Conservation (phyloP, 2,888 invertebrate species). For the Eubasilissa splendida region DNA sequence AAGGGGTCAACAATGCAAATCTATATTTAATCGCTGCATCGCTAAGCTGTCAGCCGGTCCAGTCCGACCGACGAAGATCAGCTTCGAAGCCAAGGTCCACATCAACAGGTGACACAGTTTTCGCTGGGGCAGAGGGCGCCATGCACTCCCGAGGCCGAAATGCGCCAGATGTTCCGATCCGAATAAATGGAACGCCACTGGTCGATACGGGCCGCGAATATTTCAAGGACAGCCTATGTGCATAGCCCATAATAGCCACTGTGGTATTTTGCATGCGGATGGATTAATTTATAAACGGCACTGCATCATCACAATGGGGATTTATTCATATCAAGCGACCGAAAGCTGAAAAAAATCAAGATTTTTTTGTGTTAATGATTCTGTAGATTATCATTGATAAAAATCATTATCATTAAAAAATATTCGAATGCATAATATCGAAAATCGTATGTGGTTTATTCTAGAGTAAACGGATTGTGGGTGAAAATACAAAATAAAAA, state of each 20-base stretch:
- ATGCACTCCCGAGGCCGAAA: constrained; percentile 7
- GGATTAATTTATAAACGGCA: background rate
- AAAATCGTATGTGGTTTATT: too few species aligned
- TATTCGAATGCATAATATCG: too few species aligned
- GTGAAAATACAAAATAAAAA: too few species aligned
- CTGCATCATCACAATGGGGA: too few species aligned
- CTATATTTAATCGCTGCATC: background rate
- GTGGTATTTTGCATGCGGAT: background rate
- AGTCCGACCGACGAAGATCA: background rate
- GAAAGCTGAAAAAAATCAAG: too few species aligned
- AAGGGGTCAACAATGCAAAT: background rate
- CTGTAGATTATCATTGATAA: too few species aligned
- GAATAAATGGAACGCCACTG: constrained; percentile 20
- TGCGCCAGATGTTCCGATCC: constrained; percentile 5
- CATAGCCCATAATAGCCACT: background rate
- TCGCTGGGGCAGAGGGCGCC: background rate
- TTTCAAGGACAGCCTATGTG: constrained; percentile 24
- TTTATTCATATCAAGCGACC: too few species aligned
- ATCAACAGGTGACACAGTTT: constrained; percentile 5
- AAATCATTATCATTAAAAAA: too few species aligned
- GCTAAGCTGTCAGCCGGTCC: background rate
- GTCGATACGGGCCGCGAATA: constrained; percentile 19
- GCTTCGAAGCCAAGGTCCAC: background rate
- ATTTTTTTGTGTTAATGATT: too few species aligned
- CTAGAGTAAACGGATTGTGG: too few species aligned